phyloP scores from a whole-genome alignment of 2,888 invertebrate species.

The Alitta virens region DNA sequence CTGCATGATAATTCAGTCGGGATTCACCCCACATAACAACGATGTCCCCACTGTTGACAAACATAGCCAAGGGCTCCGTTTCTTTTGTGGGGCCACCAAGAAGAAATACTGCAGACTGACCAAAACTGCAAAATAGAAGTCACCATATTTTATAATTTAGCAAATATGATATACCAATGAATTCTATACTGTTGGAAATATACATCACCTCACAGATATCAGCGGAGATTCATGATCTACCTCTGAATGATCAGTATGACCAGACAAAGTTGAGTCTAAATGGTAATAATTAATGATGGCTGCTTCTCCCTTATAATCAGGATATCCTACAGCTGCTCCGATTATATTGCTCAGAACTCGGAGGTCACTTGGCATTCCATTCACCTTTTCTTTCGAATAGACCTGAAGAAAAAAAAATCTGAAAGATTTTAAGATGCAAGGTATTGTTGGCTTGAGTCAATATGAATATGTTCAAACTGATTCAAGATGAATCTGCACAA shows the following conservation, averaged over 20 bases:
- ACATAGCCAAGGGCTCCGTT: constrained; percentile 60
- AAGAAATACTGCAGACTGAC: constrained; percentile 90
- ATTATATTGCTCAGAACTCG: constrained; percentile 67
- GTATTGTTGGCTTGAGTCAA: neutral
- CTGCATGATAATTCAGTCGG: constrained; percentile 86
- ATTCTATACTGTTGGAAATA: too few species aligned
- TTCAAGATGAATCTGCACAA: too few species aligned
- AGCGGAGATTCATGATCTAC: constrained; percentile 80
- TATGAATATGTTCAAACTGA: neutral
- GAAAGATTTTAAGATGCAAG: neutral
- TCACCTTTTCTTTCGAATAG: constrained; percentile 45
- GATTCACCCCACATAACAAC: constrained; percentile 84
- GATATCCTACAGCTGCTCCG: constrained; percentile 43
- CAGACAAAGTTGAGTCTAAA: constrained; percentile 85
- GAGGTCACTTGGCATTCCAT: constrained; percentile 74
- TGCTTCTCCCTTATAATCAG: constrained; percentile 68
- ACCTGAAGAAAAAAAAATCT: constrained; percentile 36
- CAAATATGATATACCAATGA: neutral
- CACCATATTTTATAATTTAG: too few species aligned
- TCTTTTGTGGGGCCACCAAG: constrained; percentile 75
- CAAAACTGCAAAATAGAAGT: constrained; percentile 71
- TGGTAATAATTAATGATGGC: constrained; percentile 96
- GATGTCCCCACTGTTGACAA: constrained; percentile 85
- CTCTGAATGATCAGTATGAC: constrained; percentile 95
- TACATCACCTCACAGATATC: constrained; percentile 77